Evolutionary conservation across 2,888 invertebrate genomes (phyloP), one percentile per base, ranked within the genome.

Genomic region (Drosophila pseudotakahashii): DNA sequence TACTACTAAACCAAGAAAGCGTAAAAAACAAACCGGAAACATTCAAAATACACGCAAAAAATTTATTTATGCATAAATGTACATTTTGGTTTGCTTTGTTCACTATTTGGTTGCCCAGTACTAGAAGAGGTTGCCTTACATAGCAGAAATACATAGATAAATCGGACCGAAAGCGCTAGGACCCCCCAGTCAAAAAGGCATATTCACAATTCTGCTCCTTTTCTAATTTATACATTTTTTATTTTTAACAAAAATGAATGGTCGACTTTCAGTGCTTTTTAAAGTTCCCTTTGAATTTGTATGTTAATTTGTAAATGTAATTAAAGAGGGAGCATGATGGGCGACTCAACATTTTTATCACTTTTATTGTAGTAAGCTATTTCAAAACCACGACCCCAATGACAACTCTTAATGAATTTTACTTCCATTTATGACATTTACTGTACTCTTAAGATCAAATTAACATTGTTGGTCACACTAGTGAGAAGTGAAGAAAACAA

Each of bases 361-460:
- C 30, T 30, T 30, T 47, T 52, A 51, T 59, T 57, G 57, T 67
- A 73, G 52, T 32, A 23, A 41, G 64, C 69, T 78, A 68, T 68
- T 69, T 57, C 61, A 63, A 45, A 48, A 47, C 30, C 37, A 26
- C 23, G 39, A 14, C 4, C 42, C 63, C 9, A 14, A 37, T 47
- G 41, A 80, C 68, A 86, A 81, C 68, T 67, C 54, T 42, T 68
- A 71, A 85, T 79, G 66, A 85, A 81, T 82, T 81, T 85, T 81
- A 86, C 81, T 81, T 81, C 81, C 81, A 81, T 79, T 66, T 66
- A 66, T 73, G 58, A 86, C 79, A 86, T 83, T 73, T 75, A 81
- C 34, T 73, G 58, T 71, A 50, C 52, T 69, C 30, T 26, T 81
- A 81, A 85, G 88, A 68, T 34, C 30, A 42, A 64, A 48, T 14